phyloP scores from a whole-genome alignment of 1,140 invertebrate species.

The Phymorhynchus buccinoides region DNA sequence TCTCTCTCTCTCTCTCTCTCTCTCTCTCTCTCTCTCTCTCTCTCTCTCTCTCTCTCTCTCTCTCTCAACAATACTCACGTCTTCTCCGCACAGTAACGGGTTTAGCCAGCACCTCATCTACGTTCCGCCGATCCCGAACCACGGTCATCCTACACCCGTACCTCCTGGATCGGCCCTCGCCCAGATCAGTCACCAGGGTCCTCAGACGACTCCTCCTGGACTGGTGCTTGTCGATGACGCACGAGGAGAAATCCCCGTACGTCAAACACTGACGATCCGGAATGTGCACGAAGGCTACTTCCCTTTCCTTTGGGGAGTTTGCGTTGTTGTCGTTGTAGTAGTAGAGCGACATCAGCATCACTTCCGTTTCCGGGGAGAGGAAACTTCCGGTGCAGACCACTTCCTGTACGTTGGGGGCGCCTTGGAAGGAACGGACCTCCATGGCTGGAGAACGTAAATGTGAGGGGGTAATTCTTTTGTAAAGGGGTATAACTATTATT shows the following conservation, averaged over 20 bases:
- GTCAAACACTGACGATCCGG: not conserved
- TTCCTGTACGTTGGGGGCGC: slow-evolving; percentile 19
- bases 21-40: too few species aligned
- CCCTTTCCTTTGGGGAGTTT: not conserved
- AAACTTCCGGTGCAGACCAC: slow-evolving; percentile 8
- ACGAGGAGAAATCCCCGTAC: not conserved
- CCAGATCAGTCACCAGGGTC: slow-evolving; percentile 23
- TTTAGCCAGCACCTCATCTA: slow-evolving; percentile 3
- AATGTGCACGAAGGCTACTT: slow-evolving; percentile 10
- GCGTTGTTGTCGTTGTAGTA: not conserved
- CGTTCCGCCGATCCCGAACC: not conserved
- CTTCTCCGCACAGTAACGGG: not conserved
- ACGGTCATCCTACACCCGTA: slow-evolving; percentile 26
- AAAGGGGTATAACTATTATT: too few species aligned
- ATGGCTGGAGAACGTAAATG: slow-evolving; percentile 25
- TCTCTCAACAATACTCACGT: slow-evolving; percentile 14
- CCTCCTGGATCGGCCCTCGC: not conserved
- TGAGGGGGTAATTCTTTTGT: too few species aligned
- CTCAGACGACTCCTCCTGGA: not conserved
- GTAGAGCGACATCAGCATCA: slow-evolving; percentile 35
- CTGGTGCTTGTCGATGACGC: slow-evolving; percentile 3
- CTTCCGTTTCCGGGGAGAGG: slow-evolving; percentile 21
- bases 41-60: too few species aligned
- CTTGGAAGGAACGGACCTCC: slow-evolving; percentile 5
- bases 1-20: too few species aligned